phyloP scores from a whole-genome alignment of 23 tunicate species.

The Botrylloides violaceus region DNA sequence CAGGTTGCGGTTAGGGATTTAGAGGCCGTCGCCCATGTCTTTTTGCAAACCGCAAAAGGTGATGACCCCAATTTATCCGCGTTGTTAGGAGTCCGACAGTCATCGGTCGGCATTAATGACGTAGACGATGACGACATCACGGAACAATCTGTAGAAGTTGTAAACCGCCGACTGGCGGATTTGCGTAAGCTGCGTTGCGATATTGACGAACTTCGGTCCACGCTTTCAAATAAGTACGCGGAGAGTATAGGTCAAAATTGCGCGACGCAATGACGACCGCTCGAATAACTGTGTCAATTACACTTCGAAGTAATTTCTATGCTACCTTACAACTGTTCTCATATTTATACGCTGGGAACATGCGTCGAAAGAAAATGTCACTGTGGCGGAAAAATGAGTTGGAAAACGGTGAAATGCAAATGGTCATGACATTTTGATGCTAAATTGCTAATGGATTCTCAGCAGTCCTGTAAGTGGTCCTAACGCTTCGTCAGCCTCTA shows the following conservation, averaged over 20 bases:
- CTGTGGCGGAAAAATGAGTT: too few species aligned
- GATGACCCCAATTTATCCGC: constrained; percentile 72
- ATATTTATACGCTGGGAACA: too few species aligned
- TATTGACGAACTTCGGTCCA: constrained; percentile 62
- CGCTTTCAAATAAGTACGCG: constrained; percentile 65
- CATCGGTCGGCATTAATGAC: constrained; percentile 18
- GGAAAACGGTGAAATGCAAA: too few species aligned
- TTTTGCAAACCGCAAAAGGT: constrained; percentile 56
- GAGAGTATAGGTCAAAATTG: constrained; percentile 76
- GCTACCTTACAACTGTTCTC: too few species aligned
- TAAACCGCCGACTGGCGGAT: constrained; percentile 23
- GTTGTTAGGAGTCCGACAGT: constrained; percentile 42
- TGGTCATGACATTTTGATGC: too few species aligned
- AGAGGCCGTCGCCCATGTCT: constrained; percentile 64
- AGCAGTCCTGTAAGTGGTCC: too few species aligned
- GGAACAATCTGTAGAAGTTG: constrained; percentile 17
- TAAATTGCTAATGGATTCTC: too few species aligned
- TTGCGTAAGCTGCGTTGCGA: constrained; percentile 52
- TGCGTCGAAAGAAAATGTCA: too few species aligned
- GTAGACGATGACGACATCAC: constrained; percentile 14
- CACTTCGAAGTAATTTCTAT: too few species aligned
- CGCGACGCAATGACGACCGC: constrained; percentile 42
- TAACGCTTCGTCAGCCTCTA: too few species aligned
- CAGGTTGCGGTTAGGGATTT: constrained; percentile 44
- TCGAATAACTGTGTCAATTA: too few species aligned